Percentiles rank a stretch among this genome's conserved stretches.
Conservation (phyloP, 2,888 invertebrate genomes). For the Rhamphomyia laevipes region DNA sequence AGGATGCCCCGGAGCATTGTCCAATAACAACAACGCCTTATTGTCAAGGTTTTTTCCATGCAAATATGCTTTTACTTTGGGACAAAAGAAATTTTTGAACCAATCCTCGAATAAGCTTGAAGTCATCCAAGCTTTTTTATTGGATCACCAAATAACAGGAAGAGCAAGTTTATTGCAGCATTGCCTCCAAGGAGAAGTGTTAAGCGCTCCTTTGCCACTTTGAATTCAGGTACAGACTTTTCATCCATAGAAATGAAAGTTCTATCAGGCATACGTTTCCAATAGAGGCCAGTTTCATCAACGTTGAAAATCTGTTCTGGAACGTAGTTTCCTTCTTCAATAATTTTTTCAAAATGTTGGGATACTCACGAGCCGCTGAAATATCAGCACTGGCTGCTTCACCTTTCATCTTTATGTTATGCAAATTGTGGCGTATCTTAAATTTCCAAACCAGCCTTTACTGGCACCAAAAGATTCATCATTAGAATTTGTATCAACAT, state of each 20-base stretch:
- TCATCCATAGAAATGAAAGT: constrained; percentile 21
- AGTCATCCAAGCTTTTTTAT: constrained; percentile 19
- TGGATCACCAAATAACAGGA: constrained; percentile 19
- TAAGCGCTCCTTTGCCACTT: constrained; percentile 19
- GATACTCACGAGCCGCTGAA: constrained; percentile 7
- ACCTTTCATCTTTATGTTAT: constrained; percentile 12
- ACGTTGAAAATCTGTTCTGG: constrained; percentile 19
- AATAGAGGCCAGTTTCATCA: constrained; percentile 17
- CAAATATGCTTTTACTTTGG: constrained; percentile 13
- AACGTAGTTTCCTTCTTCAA: constrained; percentile 14
- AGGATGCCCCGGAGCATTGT: constrained; percentile 17
- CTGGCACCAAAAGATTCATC: constrained; percentile 1
- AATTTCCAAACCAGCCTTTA: constrained; percentile 8
- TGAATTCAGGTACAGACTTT: constrained; percentile 16
- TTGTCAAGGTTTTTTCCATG: constrained; percentile 11
- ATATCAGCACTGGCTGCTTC: constrained; percentile 2
- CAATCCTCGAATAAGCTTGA: constrained; percentile 8
- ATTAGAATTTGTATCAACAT: constrained; percentile 11
- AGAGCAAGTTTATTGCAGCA: constrained; percentile 18
- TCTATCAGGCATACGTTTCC: constrained; percentile 20
- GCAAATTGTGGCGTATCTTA: constrained; percentile 12
- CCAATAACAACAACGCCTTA: constrained; percentile 14
- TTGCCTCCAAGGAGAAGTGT: constrained; percentile 20
- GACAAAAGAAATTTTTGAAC: constrained; percentile 15
- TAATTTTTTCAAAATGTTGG: constrained; percentile 11